A percentile compares a stretch with the other conserved stretches of the same genome.
phyloP scores from a whole-genome alignment of 2,797 vertebrate species.

The Chaenodraco wilsoni region DNA sequence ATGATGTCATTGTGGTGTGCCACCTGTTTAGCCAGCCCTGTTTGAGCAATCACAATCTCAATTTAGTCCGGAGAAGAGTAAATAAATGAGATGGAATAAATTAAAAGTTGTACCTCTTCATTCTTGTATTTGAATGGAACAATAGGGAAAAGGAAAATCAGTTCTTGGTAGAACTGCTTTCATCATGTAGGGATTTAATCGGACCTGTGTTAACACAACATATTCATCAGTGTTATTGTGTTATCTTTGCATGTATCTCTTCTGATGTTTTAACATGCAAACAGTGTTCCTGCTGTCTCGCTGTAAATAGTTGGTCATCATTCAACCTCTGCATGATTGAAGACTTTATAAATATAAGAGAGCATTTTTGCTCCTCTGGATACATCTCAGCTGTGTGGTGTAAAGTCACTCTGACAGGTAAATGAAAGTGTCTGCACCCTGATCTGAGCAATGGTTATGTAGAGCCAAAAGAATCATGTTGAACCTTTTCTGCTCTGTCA shows the following conservation, averaged over 20 bases:
- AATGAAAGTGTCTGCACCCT: conserved; percentile 37
- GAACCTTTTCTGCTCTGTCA: conserved; percentile 19
- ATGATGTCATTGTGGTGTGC: no score
- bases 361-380: background rate
- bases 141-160: background rate
- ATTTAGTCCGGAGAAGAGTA: no score
- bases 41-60: no score
- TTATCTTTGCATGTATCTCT: background rate
- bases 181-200: background rate
- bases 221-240: background rate
- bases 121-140: background rate
- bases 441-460: conserved; percentile 16
- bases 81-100: no score
- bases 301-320: background rate
- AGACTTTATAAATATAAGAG: conserved; percentile 20
- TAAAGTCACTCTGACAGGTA: conserved; percentile 13
- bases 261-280: no score
- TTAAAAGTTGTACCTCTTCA: no score
- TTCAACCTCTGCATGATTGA: conserved; percentile 10
- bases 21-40: no score
- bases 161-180: background rate
- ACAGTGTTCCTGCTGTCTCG: conserved; percentile 13
- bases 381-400: conserved; percentile 16
- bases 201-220: background rate
- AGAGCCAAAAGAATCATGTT: background rate